These are phyloP conservation scores for Alentia gelatinosa DNA, from an alignment of 2,888 invertebrate genomes.

Conservation along the genomic window DNA sequence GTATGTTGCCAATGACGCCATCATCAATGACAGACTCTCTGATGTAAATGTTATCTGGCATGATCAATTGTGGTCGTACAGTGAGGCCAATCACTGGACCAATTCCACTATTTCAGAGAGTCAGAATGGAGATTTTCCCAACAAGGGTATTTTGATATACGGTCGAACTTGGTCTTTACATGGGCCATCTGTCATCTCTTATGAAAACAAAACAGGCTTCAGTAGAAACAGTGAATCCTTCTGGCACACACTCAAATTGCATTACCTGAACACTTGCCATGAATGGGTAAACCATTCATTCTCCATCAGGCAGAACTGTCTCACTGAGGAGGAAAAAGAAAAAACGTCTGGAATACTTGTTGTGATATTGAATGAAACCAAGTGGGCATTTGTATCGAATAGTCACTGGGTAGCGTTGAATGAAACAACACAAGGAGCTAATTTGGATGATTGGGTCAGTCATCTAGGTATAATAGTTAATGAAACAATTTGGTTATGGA, in stretches of 20 bases:
- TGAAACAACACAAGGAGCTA: not conserved
- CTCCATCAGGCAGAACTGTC: not conserved
- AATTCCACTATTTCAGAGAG: not conserved
- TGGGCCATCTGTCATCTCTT: not conserved
- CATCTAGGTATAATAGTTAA: not conserved
- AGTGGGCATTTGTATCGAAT: not conserved
- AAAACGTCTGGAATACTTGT: not conserved
- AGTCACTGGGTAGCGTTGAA: not conserved
- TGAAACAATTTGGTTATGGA: slow-evolving; percentile 33
- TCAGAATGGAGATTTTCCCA: not conserved
- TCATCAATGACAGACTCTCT: not conserved
- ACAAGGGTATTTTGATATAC: not conserved
- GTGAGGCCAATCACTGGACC: not conserved
- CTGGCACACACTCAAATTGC: not conserved
- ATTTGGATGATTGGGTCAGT: not conserved
- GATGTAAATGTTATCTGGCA: not conserved
- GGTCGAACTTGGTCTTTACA: not conserved
- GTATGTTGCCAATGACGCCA: not conserved
- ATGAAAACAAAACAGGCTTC: not conserved
- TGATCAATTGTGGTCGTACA: not conserved
- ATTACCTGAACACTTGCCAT: not conserved
- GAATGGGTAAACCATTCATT: not conserved
- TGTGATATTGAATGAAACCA: not conserved
- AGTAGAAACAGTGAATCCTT: not conserved
- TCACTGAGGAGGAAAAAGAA: not conserved